phyloP scores from a whole-genome alignment of 1,140 invertebrate genomes.

The Tribolium castaneum region DNA sequence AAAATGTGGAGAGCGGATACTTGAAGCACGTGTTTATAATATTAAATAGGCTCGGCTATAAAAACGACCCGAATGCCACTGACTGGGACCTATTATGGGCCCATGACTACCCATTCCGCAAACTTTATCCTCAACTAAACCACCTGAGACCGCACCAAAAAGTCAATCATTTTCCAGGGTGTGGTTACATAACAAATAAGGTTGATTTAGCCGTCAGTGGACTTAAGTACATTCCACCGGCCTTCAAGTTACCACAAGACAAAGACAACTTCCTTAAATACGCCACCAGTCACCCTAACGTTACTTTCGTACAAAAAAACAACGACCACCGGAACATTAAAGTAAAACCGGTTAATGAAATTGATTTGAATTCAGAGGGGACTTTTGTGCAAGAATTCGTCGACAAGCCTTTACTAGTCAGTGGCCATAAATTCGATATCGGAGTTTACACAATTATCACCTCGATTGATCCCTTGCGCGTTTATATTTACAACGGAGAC shows the following conservation, averaged over 20 bases:
- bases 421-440: conserved; percentile 96
- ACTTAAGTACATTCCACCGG: conserved; percentile 82
- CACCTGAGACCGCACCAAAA: conserved; percentile 79
- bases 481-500: conserved; percentile 92
- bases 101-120: conserved; percentile 90
- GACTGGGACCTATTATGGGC: conserved; percentile 94
- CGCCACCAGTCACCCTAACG: conserved; percentile 73
- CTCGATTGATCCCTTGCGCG: conserved; percentile 88
- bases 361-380: conserved; percentile 78
- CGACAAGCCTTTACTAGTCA: conserved; percentile 83
- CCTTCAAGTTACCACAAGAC: conserved; percentile 88
- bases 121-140: conserved; percentile 70
- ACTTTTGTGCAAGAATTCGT: conserved; percentile 94
- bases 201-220: conserved; percentile 86
- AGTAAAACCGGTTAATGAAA: conserved; percentile 76
- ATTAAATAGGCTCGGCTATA: conserved; percentile 79
- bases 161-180: conserved; percentile 96
- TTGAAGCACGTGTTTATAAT: conserved; percentile 83
- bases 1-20: conserved; percentile 71
- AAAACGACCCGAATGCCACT: conserved; percentile 68
- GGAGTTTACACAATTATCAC: conserved; percentile 95
- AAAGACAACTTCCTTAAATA: conserved; percentile 80
- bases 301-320: conserved; percentile 91
- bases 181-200: conserved; percentile 95
- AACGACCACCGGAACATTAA: conserved; percentile 92